Percentiles rank a stretch among this genome's conserved stretches.
Evolutionary conservation across 2,113 vertebrate genomes (phyloP).

Genomic region (Holacanthus passer): DNA sequence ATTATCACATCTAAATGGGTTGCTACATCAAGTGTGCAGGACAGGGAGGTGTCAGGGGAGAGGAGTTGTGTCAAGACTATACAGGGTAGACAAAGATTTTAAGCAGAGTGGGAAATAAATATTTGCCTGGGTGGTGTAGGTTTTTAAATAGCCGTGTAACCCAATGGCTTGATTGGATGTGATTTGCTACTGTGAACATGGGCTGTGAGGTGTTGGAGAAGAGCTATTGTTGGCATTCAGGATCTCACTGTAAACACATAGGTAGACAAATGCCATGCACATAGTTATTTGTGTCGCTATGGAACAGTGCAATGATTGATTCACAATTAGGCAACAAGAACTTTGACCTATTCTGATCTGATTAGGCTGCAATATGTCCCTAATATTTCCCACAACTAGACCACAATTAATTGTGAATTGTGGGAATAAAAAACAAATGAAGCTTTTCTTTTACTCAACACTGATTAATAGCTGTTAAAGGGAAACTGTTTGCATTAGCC

Average conservation of each 20-base stretch:
- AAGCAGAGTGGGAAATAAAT: conserved; percentile 12
- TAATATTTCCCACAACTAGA: background rate
- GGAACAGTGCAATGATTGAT: background rate
- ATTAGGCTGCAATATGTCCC: background rate
- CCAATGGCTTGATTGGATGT: conserved; percentile 18
- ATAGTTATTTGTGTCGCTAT: conserved; percentile 9
- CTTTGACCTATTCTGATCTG: background rate
- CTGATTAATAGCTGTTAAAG: background rate
- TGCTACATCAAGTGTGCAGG: conserved; percentile 9
- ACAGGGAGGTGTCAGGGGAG: background rate
- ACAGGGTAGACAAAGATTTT: conserved; percentile 1
- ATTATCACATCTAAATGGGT: conserved; percentile 71
- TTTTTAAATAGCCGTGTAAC: conserved; percentile 11
- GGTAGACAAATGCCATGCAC: background rate
- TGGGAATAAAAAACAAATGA: background rate
- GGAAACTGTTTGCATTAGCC: background rate
- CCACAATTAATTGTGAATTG: background rate
- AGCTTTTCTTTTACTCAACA: too few relatives aligned
- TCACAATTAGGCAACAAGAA: background rate
- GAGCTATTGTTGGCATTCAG: conserved; percentile 12
- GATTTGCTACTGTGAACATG: conserved; percentile 25
- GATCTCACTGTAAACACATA: conserved; percentile 29
- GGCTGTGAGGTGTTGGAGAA: background rate
- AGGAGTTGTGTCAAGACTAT: background rate
- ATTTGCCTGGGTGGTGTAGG: background rate